A percentile compares a stretch with the other conserved stretches of the same genome.
phyloP scores from a whole-genome alignment of 2,113 vertebrate genomes.

The Syrmaticus mikado region DNA sequence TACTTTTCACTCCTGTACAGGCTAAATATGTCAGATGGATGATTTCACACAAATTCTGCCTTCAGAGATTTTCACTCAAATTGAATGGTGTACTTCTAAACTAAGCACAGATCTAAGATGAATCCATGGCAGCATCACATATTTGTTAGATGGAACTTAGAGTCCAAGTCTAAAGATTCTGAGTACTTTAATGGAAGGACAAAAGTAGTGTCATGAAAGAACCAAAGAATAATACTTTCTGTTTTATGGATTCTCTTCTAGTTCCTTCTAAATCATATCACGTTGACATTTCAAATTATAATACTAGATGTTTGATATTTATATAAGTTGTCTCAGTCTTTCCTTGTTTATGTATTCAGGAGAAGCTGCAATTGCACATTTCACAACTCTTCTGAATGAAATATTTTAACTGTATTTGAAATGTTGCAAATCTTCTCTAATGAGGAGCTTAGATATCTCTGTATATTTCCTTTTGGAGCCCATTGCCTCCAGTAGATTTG shows the following conservation, averaged over 20 bases:
- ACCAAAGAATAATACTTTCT: slow-evolving; percentile 28
- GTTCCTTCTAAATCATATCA: background rate
- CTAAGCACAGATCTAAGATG: background rate
- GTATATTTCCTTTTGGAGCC: background rate
- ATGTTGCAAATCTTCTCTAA: background rate
- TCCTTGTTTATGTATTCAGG: background rate
- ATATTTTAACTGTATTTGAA: slow-evolving; percentile 4
- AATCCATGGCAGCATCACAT: background rate
- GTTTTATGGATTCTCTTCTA: background rate
- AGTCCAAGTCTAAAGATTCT: background rate
- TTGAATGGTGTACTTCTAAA: slow-evolving; percentile 8
- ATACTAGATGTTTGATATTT: background rate
- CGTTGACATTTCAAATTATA: slow-evolving; percentile 21
- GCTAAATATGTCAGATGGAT: background rate
- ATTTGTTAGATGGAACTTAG: background rate
- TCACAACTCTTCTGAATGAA: background rate
- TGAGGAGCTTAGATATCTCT: background rate
- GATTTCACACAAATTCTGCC: slow-evolving; percentile 15
- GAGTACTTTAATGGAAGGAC: background rate
- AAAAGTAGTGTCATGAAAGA: slow-evolving; percentile 10
- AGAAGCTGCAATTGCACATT: background rate
- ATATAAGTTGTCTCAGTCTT: background rate
- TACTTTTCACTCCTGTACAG: background rate
- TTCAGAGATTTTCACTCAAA: slow-evolving; percentile 38
- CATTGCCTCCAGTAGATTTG: background rate